These are phyloP conservation scores for Chrysolina haemoptera DNA, from an alignment of 2,888 invertebrate species.

Conservation along the genomic window DNA sequence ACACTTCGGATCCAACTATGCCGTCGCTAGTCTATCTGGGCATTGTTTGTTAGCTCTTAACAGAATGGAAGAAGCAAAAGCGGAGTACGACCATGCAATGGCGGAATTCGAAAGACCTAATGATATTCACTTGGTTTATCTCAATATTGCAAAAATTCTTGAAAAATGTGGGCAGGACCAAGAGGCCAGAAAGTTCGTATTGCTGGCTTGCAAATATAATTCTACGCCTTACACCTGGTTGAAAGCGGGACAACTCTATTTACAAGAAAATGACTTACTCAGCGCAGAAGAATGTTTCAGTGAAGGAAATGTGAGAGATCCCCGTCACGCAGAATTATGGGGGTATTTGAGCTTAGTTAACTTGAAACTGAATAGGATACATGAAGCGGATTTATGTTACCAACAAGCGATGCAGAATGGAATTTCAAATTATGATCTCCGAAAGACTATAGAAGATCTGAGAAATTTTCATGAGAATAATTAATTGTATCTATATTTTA, in stretches of 20 bases:
- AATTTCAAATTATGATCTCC: neutral
- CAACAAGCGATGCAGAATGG: constrained; percentile 57
- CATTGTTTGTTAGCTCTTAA: constrained; percentile 61
- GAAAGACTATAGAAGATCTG: neutral
- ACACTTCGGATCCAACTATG: constrained; percentile 61
- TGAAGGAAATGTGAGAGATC: constrained; percentile 66
- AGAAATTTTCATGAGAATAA: neutral
- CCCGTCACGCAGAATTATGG: constrained; percentile 65
- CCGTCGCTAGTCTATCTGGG: constrained; percentile 62
- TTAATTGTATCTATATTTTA: too few relatives aligned
- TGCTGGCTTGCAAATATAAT: constrained; percentile 63
- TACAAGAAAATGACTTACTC: constrained; percentile 61
- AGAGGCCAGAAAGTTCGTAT: constrained; percentile 61
- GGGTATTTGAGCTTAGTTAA: constrained; percentile 66
- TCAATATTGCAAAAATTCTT: constrained; percentile 60
- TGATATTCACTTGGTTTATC: constrained; percentile 63
- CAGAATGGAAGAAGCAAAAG: constrained; percentile 56
- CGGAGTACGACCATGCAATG: constrained; percentile 61
- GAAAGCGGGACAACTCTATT: constrained; percentile 58
- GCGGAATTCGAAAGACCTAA: constrained; percentile 62
- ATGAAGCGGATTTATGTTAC: constrained; percentile 66
- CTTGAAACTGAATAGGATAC: constrained; percentile 59
- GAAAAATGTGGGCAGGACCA: constrained; percentile 58
- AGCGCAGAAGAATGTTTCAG: constrained; percentile 68
- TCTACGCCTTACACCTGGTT: constrained; percentile 67